phyloP scores from a whole-genome alignment of 2,113 vertebrate genomes.

The Gadus macrocephalus region DNA sequence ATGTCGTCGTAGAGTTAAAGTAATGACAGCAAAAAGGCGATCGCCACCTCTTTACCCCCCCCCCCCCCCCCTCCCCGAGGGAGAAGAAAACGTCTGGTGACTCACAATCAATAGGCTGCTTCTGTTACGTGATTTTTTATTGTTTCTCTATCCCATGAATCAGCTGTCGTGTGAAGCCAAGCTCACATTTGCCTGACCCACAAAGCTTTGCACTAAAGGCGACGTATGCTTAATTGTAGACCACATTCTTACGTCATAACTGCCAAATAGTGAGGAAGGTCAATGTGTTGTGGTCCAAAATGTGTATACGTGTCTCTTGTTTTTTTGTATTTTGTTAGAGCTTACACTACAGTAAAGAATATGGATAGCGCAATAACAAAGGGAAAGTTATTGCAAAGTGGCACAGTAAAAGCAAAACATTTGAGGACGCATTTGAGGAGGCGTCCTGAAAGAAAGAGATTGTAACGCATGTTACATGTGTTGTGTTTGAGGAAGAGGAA shows the following conservation, averaged over 20 bases:
- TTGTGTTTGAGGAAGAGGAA: too few relatives aligned
- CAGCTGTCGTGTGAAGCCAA: slow-evolving; percentile 30
- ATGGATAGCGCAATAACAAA: slow-evolving; percentile 18
- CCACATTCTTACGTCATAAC: slow-evolving; percentile 9
- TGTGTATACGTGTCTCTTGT: not conserved
- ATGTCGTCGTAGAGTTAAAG: too few relatives aligned
- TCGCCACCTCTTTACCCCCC: slow-evolving; percentile 22
- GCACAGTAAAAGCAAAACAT: slow-evolving; percentile 10
- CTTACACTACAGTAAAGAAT: slow-evolving; percentile 7
- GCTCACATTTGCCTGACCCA: slow-evolving; percentile 16
- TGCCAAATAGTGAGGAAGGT: slow-evolving; percentile 8
- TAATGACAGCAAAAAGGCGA: not conserved
- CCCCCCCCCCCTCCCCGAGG: slow-evolving; percentile 6
- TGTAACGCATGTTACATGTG: too few relatives aligned
- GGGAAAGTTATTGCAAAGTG: slow-evolving; percentile 10
- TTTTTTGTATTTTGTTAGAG: not conserved
- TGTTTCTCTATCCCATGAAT: slow-evolving; percentile 10
- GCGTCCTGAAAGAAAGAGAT: not conserved
- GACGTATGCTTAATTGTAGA: slow-evolving; percentile 17
- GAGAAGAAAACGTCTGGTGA: slow-evolving; percentile 32
- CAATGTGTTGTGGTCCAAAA: slow-evolving; percentile 1
- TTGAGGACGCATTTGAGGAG: slow-evolving; percentile 25
- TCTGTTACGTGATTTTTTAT: slow-evolving; percentile 33
- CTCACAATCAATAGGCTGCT: slow-evolving; percentile 64
- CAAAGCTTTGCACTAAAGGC: slow-evolving; percentile 26